phyloP scores from a whole-genome alignment of 1,140 invertebrate genomes.

The Drosophila pseudoananassae region DNA sequence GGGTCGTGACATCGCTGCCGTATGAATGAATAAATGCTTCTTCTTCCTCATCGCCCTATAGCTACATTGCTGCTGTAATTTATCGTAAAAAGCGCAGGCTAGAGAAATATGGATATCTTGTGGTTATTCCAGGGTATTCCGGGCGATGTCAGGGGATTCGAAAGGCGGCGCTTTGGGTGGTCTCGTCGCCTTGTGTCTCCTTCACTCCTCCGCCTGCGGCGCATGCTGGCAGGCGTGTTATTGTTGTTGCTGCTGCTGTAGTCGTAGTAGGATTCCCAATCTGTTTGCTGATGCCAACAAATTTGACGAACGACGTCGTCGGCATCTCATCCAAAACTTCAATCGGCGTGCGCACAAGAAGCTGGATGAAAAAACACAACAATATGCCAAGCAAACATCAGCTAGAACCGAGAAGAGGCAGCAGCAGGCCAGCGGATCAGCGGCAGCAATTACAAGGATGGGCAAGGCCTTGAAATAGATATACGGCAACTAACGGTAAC shows the following conservation, averaged over 20 bases:
- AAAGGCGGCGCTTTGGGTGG: constrained; percentile 56
- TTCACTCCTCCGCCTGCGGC: constrained; percentile 28
- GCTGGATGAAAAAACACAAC: constrained; percentile 28
- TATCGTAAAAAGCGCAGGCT: constrained; percentile 69
- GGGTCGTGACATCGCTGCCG: constrained; percentile 23
- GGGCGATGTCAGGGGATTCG: neutral
- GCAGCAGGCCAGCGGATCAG: constrained; percentile 5
- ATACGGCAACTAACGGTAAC: constrained; percentile 27
- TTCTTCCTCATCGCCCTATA: constrained; percentile 13
- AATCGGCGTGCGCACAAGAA: constrained; percentile 61
- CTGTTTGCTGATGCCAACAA: constrained; percentile 82
- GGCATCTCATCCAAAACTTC: constrained; percentile 75
- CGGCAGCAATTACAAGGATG: constrained; percentile 65
- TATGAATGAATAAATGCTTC: constrained; percentile 71
- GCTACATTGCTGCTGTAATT: constrained; percentile 54
- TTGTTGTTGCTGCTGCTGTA: constrained; percentile 43
- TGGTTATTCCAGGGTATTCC: constrained; percentile 38
- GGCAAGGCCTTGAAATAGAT: constrained; percentile 80
- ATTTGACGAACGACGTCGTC: constrained; percentile 78
- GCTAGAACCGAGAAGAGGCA: constrained; percentile 7
- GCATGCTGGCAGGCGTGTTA: constrained; percentile 49
- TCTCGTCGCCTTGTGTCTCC: constrained; percentile 23
- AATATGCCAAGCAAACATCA: constrained; percentile 17
- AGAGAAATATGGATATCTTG: constrained; percentile 77
- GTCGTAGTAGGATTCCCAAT: constrained; percentile 45